Percentiles rank a stretch among this genome's conserved stretches.
Conservation (phyloP, 2,888 invertebrate species). For the Calameuta filiformis region DNA sequence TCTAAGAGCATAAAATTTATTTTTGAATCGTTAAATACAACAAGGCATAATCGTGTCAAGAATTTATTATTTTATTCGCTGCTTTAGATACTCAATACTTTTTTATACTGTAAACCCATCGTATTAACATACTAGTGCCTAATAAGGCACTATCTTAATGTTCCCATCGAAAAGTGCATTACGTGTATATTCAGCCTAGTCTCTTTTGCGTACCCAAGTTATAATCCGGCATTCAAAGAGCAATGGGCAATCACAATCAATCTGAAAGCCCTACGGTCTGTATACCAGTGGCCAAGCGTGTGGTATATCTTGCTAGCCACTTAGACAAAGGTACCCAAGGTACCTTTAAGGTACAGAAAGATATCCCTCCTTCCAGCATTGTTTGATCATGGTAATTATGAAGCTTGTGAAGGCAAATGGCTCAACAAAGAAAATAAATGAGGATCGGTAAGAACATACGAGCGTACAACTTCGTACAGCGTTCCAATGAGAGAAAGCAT, state of each 20-base stretch:
- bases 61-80: not conserved
- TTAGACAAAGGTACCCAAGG: not conserved
- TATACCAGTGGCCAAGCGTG: not conserved
- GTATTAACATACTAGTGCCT: not conserved
- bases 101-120: not conserved
- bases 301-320: not conserved
- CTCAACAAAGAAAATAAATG: constrained; percentile 27
- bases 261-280: constrained; percentile 5
- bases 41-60: not conserved
- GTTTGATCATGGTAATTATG: constrained; percentile 59
- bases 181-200: not conserved
- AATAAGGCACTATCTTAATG: not conserved
- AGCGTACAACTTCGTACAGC: not conserved
- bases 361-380: constrained; percentile 35
- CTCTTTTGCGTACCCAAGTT: constrained; percentile 4
- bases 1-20: not conserved
- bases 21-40: not conserved
- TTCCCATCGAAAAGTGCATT: not conserved
- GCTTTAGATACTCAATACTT: not conserved
- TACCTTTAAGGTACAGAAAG: not conserved
- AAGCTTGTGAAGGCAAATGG: constrained; percentile 34
- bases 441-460: constrained; percentile 22
- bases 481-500: not conserved
- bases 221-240: constrained; percentile 27
- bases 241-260: constrained; percentile 23